Percentiles rank a stretch among this genome's conserved stretches.
phyloP scores from a whole-genome alignment of 2,888 invertebrate genomes.

The Maniola hyperantus region DNA sequence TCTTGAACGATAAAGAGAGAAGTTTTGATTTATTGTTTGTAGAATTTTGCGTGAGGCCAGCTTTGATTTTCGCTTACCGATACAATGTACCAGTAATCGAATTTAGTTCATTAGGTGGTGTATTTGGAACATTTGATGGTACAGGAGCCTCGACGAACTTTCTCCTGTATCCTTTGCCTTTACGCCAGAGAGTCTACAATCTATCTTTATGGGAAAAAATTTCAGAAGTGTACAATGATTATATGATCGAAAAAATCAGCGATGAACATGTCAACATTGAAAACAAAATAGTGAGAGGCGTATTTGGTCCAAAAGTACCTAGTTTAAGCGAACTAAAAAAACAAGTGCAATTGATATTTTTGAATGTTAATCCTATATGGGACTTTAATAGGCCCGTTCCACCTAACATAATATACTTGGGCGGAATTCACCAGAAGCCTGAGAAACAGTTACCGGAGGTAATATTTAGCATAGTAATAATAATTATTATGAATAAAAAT shows the following conservation, averaged over 20 bases:
- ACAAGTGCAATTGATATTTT: constrained; percentile 52
- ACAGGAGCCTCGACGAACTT: constrained; percentile 50
- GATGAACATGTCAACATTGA: constrained; percentile 30
- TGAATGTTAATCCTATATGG: constrained; percentile 49
- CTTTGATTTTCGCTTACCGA: constrained; percentile 48
- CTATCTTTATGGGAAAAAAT: constrained; percentile 44
- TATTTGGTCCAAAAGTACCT: constrained; percentile 42
- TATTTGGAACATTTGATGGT: constrained; percentile 40
- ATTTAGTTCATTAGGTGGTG: constrained; percentile 52
- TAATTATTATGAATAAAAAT: background rate
- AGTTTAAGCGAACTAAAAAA: constrained; percentile 42
- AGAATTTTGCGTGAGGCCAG: constrained; percentile 48
- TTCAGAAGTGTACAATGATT: constrained; percentile 35
- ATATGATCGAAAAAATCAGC: constrained; percentile 12
- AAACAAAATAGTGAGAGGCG: constrained; percentile 37
- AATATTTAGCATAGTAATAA: background rate
- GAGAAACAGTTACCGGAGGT: constrained; percentile 56
- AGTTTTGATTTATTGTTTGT: constrained; percentile 53
- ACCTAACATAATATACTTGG: constrained; percentile 47
- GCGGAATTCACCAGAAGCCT: constrained; percentile 46
- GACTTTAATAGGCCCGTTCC: constrained; percentile 49
- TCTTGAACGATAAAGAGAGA: constrained; percentile 37
- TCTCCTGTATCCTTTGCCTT: constrained; percentile 43
- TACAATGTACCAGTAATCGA: constrained; percentile 56
- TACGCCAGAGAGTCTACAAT: constrained; percentile 40